These are phyloP conservation scores for Oxyura jamaicensis DNA, from an alignment of 2,113 vertebrate species.

Conservation along the genomic window DNA sequence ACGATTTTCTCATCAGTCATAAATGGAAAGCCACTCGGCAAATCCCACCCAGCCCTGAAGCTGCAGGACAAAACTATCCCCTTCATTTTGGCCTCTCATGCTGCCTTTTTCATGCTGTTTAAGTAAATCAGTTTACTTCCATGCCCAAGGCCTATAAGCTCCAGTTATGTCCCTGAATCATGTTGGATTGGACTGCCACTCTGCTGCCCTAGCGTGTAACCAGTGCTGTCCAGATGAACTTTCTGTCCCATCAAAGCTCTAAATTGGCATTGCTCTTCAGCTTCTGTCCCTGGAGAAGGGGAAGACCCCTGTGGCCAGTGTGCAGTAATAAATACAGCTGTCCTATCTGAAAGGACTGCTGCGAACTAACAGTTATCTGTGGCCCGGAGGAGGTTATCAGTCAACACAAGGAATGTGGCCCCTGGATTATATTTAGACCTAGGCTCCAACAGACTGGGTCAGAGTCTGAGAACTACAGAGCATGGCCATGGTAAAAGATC, in stretches of 20 bases:
- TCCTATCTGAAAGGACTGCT: background rate
- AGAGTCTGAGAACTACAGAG: background rate
- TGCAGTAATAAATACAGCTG: conserved; percentile 11
- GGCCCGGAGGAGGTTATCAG: background rate
- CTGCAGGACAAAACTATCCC: background rate
- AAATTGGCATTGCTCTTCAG: background rate
- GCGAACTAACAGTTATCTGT: background rate
- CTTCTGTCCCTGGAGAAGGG: background rate
- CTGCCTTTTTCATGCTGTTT: background rate
- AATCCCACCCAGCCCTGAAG: background rate
- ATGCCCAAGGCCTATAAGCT: background rate
- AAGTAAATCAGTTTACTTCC: background rate
- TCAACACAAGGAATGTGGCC: background rate
- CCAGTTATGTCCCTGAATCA: background rate
- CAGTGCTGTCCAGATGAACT: background rate
- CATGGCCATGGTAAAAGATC: background rate
- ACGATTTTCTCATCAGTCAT: background rate
- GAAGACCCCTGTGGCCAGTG: background rate
- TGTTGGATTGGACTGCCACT: background rate
- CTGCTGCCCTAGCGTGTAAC: background rate
- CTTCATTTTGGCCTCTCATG: background rate
- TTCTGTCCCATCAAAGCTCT: background rate
- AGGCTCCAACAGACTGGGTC: background rate
- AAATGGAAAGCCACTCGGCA: conserved; percentile 1
- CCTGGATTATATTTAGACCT: background rate